These are phyloP conservation scores for Pogonognathellus flavescens DNA, from an alignment of 1,140 invertebrate genomes.

Conservation along the genomic window DNA sequence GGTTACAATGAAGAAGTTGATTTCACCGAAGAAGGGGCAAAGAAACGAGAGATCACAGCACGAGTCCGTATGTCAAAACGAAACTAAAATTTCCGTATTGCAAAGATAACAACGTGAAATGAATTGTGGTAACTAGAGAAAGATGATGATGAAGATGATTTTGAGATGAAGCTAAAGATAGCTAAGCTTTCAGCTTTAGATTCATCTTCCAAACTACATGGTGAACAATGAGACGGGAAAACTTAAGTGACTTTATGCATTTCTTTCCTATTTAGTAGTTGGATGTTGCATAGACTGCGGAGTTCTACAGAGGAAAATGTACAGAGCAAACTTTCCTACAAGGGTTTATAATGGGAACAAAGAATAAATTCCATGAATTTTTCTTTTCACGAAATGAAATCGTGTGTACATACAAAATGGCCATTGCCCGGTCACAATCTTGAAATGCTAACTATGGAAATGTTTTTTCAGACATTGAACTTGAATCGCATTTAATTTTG, in stretches of 20 bases:
- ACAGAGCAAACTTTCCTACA: neutral
- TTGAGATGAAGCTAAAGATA: neutral
- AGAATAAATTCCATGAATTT: slow-evolving; percentile 14
- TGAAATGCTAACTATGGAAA: slow-evolving; percentile 16
- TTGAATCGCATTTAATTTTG: neutral
- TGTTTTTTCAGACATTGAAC: slow-evolving; percentile 36
- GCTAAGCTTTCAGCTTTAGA: slow-evolving; percentile 16
- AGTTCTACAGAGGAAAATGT: neutral
- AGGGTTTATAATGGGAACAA: slow-evolving; percentile 1
- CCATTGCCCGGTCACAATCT: slow-evolving; percentile 19
- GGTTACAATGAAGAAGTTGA: too few species aligned
- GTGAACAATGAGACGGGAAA: neutral
- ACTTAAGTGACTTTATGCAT: slow-evolving; percentile 1
- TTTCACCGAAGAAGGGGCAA: too few species aligned
- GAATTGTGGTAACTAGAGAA: neutral
- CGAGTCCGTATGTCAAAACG: neutral
- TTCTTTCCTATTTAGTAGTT: too few species aligned
- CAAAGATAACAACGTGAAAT: neutral
- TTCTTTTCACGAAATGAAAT: neutral
- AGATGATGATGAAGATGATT: neutral
- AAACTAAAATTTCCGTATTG: neutral
- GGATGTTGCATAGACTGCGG: neutral
- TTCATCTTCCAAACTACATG: neutral
- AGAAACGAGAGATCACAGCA: too few species aligned
- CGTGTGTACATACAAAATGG: neutral